A percentile compares a stretch with the other conserved stretches of the same genome.
These are phyloP conservation scores for Notoglanidium macrostoma DNA, from an alignment of 2,797 vertebrate genomes.

Conservation along the genomic window DNA sequence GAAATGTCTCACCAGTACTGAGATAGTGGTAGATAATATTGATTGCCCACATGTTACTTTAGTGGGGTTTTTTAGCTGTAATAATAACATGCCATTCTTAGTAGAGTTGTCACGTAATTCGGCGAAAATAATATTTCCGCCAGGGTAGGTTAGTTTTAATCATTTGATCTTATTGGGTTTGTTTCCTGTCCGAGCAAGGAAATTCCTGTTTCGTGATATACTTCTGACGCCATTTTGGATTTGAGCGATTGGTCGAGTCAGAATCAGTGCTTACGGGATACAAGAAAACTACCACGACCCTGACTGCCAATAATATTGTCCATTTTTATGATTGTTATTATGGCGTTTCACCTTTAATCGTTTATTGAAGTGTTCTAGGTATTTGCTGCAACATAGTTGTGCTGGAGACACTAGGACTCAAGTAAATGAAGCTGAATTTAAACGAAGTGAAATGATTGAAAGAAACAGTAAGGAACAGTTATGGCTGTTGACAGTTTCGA, in stretches of 20 bases:
- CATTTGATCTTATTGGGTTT: neutral
- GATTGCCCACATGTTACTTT: neutral
- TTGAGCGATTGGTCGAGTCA: neutral
- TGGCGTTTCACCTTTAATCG: neutral
- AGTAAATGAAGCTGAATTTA: neutral
- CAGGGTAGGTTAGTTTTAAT: neutral
- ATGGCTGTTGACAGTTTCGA: neutral
- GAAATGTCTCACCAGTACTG: neutral
- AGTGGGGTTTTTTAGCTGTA: neutral
- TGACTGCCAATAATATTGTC: neutral
- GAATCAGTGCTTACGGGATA: neutral
- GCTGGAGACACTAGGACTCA: neutral
- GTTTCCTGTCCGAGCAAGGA: neutral
- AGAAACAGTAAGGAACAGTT: neutral
- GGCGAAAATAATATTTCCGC: neutral
- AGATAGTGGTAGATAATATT: neutral
- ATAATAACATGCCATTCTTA: neutral
- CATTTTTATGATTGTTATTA: neutral
- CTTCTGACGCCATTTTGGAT: neutral
- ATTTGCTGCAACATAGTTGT: neutral
- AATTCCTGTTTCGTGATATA: neutral
- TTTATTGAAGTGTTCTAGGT: neutral
- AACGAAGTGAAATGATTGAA: neutral
- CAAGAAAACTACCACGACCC: neutral
- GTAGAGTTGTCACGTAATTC: neutral